Percentiles rank a stretch among this genome's conserved stretches.
phyloP scores from a whole-genome alignment of 1,140 invertebrate genomes.

The Helicoverpa armigera region DNA sequence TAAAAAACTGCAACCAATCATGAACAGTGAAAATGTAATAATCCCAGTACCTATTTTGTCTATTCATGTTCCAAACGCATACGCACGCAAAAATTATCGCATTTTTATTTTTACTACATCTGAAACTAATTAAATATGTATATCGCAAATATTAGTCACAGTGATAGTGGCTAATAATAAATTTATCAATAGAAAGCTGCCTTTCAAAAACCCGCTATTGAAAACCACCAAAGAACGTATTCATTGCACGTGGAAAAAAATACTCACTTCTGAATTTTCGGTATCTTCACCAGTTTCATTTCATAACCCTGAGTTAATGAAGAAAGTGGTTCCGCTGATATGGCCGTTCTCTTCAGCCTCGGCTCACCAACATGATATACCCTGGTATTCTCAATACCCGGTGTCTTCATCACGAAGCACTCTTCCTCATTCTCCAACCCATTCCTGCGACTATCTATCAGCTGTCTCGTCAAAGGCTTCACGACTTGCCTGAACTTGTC shows the following conservation, averaged over 20 bases:
- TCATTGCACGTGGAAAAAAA: neutral
- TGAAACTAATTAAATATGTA: too few relatives aligned
- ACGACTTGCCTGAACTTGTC: constrained; percentile 95
- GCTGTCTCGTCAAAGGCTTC: constrained; percentile 89
- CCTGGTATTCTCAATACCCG: constrained; percentile 85
- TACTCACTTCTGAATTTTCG: constrained; percentile 90
- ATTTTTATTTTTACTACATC: too few relatives aligned
- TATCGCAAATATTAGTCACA: too few relatives aligned
- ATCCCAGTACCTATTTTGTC: too few relatives aligned
- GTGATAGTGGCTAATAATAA: neutral
- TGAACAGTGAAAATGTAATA: too few relatives aligned
- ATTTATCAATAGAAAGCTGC: neutral
- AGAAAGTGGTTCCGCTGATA: constrained; percentile 93
- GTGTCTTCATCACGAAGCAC: constrained; percentile 72
- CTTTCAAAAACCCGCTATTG: too few relatives aligned
- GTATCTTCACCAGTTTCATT: constrained; percentile 88
- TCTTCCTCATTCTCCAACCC: constrained; percentile 74
- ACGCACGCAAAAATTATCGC: too few relatives aligned
- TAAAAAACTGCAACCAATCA: too few relatives aligned
- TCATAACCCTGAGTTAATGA: constrained; percentile 81
- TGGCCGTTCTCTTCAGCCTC: constrained; percentile 92
- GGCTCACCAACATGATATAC: constrained; percentile 84
- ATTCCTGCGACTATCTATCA: constrained; percentile 87
- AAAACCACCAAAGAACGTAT: neutral
- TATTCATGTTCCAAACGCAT: too few relatives aligned